phyloP scores from a whole-genome alignment of 2,797 vertebrate genomes.

The Xiphorhynchus erythropygius region DNA sequence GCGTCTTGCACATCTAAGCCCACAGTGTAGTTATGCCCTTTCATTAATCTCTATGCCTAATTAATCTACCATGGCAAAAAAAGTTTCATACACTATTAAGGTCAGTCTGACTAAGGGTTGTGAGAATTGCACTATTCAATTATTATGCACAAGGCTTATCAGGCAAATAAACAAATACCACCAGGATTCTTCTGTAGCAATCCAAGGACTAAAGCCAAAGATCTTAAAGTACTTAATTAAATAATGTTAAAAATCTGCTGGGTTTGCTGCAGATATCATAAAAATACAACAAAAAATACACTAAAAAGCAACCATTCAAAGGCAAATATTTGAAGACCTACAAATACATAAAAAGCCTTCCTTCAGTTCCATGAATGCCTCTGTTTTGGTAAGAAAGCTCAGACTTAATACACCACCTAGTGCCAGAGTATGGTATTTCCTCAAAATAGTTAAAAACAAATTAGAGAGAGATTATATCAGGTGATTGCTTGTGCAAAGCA shows the following conservation, averaged over 20 bases:
- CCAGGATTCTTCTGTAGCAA: neutral
- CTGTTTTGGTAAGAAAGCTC: neutral
- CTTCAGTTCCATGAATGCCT: neutral
- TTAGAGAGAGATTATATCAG: neutral
- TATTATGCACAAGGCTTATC: neutral
- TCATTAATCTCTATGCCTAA: neutral
- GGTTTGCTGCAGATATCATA: neutral
- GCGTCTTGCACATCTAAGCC: neutral
- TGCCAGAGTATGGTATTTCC: neutral
- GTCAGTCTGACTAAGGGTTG: neutral
- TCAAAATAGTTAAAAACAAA: neutral
- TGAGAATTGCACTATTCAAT: neutral
- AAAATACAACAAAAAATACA: neutral
- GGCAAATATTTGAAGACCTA: neutral
- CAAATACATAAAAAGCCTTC: neutral
- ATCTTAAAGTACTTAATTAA: neutral
- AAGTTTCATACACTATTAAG: neutral
- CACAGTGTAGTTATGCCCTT: neutral
- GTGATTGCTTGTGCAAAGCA: neutral
- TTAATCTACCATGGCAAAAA: neutral
- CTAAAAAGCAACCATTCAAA: neutral
- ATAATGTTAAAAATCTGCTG: neutral
- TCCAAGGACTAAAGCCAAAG: neutral
- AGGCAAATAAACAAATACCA: neutral
- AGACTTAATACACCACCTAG: conserved; percentile 32